Conservation (phyloP, 2,113 vertebrate species). For the Donacobius atricapilla region DNA sequence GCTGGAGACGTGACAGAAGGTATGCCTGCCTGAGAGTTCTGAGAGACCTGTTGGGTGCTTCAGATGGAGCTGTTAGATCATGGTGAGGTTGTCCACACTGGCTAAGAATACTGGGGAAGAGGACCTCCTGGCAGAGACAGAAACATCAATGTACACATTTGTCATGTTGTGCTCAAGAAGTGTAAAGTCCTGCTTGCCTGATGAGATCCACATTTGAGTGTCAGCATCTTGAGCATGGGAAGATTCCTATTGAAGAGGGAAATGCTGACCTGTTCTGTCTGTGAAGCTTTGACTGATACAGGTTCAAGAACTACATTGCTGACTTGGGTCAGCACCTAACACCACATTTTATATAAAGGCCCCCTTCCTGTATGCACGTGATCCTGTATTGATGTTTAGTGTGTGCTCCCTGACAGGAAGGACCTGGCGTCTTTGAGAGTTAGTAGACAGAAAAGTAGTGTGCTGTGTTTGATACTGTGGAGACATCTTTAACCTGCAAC, state of each 20-base stretch:
- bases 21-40: slow-evolving; percentile 6
- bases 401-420: background rate
- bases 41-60: background rate
- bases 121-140: background rate
- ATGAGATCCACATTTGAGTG: background rate
- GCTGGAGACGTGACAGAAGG: slow-evolving; percentile 61
- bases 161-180: background rate
- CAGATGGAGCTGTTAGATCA: background rate
- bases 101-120: background rate
- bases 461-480: background rate
- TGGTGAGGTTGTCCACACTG: background rate
- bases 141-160: background rate
- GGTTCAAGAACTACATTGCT: background rate
- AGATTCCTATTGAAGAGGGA: background rate
- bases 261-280: background rate
- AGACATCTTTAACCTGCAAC: background rate
- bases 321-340: background rate
- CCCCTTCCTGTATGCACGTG: accelerated
- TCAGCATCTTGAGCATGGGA: background rate
- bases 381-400: background rate
- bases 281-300: background rate
- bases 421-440: background rate
- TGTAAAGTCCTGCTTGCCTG: background rate
- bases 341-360: background rate
- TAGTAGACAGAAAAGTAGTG: background rate